These are phyloP conservation scores for Terrapene triunguis DNA, from an alignment of 2,113 vertebrate genomes.

Conservation along the genomic window DNA sequence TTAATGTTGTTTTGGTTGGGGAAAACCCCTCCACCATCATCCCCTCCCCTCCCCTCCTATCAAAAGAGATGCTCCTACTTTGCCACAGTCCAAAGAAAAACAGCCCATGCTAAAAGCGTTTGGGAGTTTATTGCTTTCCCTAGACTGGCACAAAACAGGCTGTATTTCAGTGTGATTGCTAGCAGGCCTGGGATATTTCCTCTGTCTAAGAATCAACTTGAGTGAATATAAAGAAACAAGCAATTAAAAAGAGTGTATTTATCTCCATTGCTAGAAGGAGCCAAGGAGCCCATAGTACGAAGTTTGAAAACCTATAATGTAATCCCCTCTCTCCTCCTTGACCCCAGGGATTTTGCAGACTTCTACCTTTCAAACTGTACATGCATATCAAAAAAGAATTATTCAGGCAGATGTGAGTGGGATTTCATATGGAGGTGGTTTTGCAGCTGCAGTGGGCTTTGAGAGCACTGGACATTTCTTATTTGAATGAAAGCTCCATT, in stretches of 20 bases:
- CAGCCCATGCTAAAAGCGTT: not conserved
- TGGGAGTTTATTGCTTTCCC: not conserved
- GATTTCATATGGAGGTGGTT: not conserved
- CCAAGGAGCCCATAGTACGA: not conserved
- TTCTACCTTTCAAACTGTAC: constrained; percentile 53
- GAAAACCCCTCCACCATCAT: not conserved
- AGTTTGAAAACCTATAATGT: not conserved
- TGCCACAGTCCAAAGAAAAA: not conserved
- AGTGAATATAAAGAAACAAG: not conserved
- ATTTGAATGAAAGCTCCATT: not conserved
- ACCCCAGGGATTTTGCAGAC: constrained; percentile 33
- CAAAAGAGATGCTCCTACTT: not conserved
- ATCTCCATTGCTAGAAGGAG: not conserved
- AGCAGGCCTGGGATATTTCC: not conserved
- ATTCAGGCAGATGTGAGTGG: not conserved
- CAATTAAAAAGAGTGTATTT: constrained; percentile 17
- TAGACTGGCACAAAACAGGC: not conserved
- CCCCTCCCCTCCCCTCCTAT: not conserved
- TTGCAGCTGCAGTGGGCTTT: not conserved
- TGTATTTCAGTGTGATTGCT: not conserved
- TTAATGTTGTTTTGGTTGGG: not conserved
- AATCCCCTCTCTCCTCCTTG: not conserved
- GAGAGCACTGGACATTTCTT: not conserved
- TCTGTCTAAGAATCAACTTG: not conserved
- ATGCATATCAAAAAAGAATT: constrained; percentile 35